These are phyloP conservation scores for Enteromius argenteus DNA, from an alignment of 2,797 vertebrate species.

Conservation along the genomic window DNA sequence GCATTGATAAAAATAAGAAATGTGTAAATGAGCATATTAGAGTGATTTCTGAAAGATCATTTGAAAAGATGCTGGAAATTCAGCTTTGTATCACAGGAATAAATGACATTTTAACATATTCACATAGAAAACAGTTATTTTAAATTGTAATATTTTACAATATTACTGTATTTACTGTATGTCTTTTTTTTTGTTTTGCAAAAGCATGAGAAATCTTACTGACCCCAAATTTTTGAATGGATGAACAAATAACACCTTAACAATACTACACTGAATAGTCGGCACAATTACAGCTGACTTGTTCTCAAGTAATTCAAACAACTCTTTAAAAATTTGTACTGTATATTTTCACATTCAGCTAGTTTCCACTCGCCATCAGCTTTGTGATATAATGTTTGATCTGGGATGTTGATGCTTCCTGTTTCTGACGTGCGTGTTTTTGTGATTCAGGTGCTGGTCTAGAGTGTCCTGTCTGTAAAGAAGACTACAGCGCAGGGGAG, in stretches of 20 bases:
- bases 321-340: background rate
- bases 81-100: background rate
- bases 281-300: too few species aligned
- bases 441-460: conserved; percentile 85
- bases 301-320: background rate
- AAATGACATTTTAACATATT: background rate
- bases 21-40: background rate
- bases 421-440: background rate
- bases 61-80: background rate
- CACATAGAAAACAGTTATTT: background rate
- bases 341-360: background rate
- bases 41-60: background rate
- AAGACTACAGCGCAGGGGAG: conserved; percentile 91
- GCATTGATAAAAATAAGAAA: background rate
- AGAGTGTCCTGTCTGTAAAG: conserved; percentile 98
- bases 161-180: background rate
- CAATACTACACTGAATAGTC: background rate
- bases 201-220: background rate
- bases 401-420: background rate
- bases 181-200: background rate
- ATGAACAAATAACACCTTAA: background rate
- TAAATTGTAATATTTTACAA: background rate
- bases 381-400: background rate
- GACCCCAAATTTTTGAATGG: background rate
- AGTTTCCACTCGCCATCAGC: background rate